Evolutionary conservation across 2,888 invertebrate species (phyloP).

Genomic region (Sminthurides aquaticus): DNA sequence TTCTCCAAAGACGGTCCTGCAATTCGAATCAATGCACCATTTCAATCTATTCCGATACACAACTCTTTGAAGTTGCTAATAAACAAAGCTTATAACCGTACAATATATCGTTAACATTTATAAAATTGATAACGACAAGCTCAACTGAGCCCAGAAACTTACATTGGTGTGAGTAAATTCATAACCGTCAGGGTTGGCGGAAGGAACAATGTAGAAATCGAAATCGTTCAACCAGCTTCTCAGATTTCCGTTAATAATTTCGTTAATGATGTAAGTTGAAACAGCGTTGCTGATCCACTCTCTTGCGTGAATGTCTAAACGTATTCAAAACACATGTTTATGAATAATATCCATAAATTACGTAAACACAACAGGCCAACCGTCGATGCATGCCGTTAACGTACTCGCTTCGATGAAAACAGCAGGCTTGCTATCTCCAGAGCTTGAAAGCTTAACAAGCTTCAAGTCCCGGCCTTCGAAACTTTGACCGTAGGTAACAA

Average conservation of each 20-base stretch:
- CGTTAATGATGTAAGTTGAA: slow-evolving; percentile 62
- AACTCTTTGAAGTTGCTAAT: neutral
- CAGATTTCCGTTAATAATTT: slow-evolving; percentile 55
- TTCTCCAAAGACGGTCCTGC: slow-evolving; percentile 36
- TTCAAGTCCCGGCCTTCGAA: slow-evolving; percentile 52
- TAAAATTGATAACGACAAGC: neutral
- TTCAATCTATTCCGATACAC: neutral
- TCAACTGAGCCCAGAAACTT: neutral
- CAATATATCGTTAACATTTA: neutral
- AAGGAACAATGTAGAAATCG: slow-evolving; percentile 69
- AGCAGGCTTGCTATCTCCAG: slow-evolving; percentile 43
- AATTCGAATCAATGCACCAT: slow-evolving; percentile 1
- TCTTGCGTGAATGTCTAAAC: slow-evolving; percentile 49
- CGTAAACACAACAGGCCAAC: neutral
- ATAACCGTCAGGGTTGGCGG: slow-evolving; percentile 68
- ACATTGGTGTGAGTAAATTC: slow-evolving; percentile 58
- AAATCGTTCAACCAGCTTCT: slow-evolving; percentile 57
- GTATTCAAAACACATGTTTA: neutral
- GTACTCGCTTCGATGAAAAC: slow-evolving; percentile 48
- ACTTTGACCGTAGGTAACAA: slow-evolving; percentile 49
- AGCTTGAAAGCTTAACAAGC: slow-evolving; percentile 42
- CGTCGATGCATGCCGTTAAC: neutral
- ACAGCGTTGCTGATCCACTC: slow-evolving; percentile 70
- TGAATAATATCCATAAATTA: neutral
- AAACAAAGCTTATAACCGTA: neutral